Evolutionary conservation across 2,888 invertebrate species (phyloP).

Genomic region (Epistrophe eligans): DNA sequence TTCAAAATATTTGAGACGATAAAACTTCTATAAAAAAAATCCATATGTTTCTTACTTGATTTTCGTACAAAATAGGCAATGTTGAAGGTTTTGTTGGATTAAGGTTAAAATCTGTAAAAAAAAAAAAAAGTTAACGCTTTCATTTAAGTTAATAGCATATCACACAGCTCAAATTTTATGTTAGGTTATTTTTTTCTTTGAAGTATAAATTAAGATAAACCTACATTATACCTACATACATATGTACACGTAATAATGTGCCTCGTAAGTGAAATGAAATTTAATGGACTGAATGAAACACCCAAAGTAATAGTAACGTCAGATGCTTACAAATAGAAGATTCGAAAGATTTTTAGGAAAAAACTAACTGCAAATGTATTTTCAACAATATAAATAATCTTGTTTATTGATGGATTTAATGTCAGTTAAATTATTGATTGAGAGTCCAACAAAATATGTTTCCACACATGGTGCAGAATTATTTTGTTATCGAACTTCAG

Average conservation of each 20-base stretch:
- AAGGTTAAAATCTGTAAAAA: slow-evolving; percentile 5
- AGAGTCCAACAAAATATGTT: no score
- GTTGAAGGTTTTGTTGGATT: neutral
- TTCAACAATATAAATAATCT: neutral
- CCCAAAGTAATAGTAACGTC: neutral
- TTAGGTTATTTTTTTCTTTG: neutral
- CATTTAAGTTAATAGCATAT: slow-evolving; percentile 2
- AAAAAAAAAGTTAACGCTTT: neutral
- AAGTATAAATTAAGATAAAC: neutral
- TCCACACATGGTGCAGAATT: no score
- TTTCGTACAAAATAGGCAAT: neutral
- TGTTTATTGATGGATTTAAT: neutral
- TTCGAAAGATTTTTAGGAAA: neutral
- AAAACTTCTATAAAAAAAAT: slow-evolving; percentile 25
- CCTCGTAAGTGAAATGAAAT: neutral
- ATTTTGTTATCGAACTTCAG: no score
- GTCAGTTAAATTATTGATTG: neutral
- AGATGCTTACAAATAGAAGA: neutral
- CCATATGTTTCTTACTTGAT: slow-evolving; percentile 2
- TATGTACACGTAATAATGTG: neutral
- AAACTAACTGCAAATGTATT: neutral
- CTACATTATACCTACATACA: neutral
- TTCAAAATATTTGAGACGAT: slow-evolving; percentile 12
- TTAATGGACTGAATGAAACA: neutral
- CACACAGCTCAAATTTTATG: slow-evolving; percentile 1